Evolutionary conservation across 2,113 vertebrate genomes (phyloP).

Genomic region (Callithrix jacchus): DNA sequence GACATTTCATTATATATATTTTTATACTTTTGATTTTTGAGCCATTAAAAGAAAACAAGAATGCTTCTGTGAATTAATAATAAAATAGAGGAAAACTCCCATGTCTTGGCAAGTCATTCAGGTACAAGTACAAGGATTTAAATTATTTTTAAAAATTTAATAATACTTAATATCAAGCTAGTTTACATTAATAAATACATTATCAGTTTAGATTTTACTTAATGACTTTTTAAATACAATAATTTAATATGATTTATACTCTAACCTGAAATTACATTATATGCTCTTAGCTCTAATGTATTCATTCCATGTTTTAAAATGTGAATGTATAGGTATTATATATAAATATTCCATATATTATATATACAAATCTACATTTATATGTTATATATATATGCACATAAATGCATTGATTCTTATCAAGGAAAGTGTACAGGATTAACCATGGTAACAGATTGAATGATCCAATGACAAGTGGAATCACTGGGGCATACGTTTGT

Average conservation of each 20-base stretch:
- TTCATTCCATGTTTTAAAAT: not conserved
- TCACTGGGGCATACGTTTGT: not conserved
- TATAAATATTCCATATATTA: not conserved
- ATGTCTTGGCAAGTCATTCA: not conserved
- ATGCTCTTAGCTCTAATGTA: not conserved
- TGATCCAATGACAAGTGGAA: not conserved
- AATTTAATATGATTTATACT: not conserved
- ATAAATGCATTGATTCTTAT: not conserved
- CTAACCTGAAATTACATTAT: not conserved
- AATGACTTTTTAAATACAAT: not conserved
- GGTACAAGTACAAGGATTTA: not conserved
- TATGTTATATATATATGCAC: not conserved
- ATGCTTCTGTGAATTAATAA: not conserved
- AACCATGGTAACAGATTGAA: not conserved
- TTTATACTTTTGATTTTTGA: not conserved
- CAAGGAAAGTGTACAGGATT: not conserved
- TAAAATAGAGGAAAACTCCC: not conserved
- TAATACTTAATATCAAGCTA: not conserved
- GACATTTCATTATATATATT: not conserved
- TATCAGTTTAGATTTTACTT: not conserved
- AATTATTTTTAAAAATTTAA: not conserved
- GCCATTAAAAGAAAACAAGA: not conserved
- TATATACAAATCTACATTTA: too few species aligned
- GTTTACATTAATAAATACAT: not conserved
- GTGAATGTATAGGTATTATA: not conserved